Evolutionary conservation across 2,888 invertebrate genomes (phyloP), one percentile per base, ranked within the genome.

Genomic region (Itoplectis maculator): DNA sequence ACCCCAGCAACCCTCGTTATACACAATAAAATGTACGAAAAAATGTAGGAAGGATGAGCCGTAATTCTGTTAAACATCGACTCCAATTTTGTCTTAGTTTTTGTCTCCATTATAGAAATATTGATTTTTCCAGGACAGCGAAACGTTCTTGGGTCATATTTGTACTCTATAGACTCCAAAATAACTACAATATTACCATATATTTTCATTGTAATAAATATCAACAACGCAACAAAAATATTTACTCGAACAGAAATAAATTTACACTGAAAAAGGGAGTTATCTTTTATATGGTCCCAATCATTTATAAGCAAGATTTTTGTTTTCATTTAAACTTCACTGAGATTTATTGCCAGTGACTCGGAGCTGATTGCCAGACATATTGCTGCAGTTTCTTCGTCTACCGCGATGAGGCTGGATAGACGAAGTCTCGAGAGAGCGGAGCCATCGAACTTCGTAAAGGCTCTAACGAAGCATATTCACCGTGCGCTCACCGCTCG

Each of bases 401-500:
- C 23, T 54, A 20, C 20, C 9, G 23, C 51, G 20, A 54, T 11
- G 23, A 23, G 13, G 9, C 51, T 54, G 51, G 9, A 23, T 56
- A 7, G 40, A 29, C 65, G 40, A 80, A 69, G 74, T 79, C 63
- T 51, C 51, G 18, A 74, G 63, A 74, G 63, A 74, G 51, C 69
- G 18, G 4, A 69, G 68, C 63, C 45, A 45, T 11, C 61, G 45
- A 79, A 69, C 63, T 79, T 61, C 20, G 20, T 72, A 59, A 63
- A 35, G 6, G 18, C 29, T 20, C 49, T 81, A 76, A 81, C 75
- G 75, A 81, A 69, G 47, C 20, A 70, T n/a, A n/a, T 75, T 80
- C 70, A 70, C 11, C 8, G 6, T 5, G 59, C 42, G 13, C 18
- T 11, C 29, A 72, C 15, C 7, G 29, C 35, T 6, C 56, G 13